Conservation (phyloP, 2,888 invertebrate species). For the Eristalis arbustorum region DNA sequence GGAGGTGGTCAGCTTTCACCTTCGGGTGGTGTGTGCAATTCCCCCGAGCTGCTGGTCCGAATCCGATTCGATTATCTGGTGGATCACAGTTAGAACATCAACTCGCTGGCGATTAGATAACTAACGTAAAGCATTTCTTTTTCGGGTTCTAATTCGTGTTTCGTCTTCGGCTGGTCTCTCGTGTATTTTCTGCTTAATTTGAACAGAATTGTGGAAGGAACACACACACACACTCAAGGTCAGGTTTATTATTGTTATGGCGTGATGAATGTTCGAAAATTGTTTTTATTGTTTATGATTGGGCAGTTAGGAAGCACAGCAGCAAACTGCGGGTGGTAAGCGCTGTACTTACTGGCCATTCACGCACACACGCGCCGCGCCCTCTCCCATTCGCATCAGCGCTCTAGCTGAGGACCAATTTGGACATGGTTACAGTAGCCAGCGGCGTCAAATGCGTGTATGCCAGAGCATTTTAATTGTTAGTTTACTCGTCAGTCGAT, state of each 20-base stretch:
- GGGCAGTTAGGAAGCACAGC: background rate
- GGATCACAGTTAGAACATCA: background rate
- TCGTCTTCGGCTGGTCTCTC: no score
- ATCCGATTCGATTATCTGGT: background rate
- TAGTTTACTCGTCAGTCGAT: slow-evolving; percentile 7
- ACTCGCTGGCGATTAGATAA: background rate
- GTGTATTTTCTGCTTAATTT: background rate
- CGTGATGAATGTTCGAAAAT: slow-evolving; percentile 31
- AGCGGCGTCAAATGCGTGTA: background rate
- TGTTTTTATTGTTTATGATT: slow-evolving; percentile 30
- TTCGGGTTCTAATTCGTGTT: background rate
- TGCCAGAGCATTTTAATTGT: slow-evolving; percentile 16
- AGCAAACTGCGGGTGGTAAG: background rate
- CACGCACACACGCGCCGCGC: background rate
- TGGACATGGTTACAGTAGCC: background rate
- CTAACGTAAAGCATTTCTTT: background rate
- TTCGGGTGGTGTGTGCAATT: background rate
- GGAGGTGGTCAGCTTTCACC: background rate
- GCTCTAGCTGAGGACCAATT: background rate
- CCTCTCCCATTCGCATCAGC: no score
- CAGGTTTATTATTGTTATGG: slow-evolving; percentile 51
- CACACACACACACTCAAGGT: slow-evolving; percentile 25
- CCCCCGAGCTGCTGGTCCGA: background rate
- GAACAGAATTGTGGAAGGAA: background rate
- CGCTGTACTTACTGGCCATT: background rate